These are phyloP conservation scores for Pseudococcus longispinus DNA, from an alignment of 2,888 invertebrate genomes.

Conservation along the genomic window DNA sequence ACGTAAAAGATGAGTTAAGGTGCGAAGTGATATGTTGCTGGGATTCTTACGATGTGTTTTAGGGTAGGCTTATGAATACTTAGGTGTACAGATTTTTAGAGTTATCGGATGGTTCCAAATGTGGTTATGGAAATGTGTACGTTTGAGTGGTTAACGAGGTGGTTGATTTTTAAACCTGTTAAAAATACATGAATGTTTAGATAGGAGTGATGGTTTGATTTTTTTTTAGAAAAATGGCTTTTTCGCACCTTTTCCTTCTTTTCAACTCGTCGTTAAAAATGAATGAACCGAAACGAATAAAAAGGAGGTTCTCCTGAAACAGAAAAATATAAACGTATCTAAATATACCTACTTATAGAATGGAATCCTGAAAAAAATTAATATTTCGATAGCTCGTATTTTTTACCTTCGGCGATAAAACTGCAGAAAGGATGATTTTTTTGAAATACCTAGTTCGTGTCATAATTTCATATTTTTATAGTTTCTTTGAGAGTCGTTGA, in stretches of 20 bases:
- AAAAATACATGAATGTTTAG: neutral
- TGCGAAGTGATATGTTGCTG: neutral
- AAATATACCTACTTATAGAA: no score
- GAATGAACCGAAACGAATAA: neutral
- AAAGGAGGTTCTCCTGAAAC: no score
- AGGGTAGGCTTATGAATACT: neutral
- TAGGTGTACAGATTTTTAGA: neutral
- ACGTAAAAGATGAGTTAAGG: no score
- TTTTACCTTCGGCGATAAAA: no score
- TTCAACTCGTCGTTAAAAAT: neutral
- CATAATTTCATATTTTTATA: no score
- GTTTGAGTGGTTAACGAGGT: neutral
- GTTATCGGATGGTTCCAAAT: neutral
- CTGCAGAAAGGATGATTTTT: no score
- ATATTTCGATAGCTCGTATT: no score
- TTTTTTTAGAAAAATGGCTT: neutral
- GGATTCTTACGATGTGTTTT: neutral
- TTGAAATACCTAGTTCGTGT: no score
- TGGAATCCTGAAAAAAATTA: no score
- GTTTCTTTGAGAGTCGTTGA: no score
- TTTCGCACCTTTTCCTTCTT: neutral
- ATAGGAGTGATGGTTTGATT: neutral
- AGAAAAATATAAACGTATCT: no score
- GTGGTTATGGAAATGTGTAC: neutral
- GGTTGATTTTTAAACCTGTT: neutral